Conservation (phyloP, 2,797 vertebrate species). For the Protonibea diacanthus region DNA sequence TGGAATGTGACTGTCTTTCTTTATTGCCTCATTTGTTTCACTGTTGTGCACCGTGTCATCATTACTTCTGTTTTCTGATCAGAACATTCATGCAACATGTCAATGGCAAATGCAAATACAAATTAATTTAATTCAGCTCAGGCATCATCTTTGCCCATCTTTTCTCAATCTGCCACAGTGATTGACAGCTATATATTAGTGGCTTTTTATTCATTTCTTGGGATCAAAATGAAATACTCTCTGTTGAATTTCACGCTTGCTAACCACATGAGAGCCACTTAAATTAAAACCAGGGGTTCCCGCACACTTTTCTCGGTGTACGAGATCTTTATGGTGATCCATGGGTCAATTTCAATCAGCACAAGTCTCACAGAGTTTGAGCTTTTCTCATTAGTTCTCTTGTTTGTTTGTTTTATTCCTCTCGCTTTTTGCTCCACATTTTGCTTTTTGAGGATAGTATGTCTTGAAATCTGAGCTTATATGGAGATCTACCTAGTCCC, state of each 20-base stretch:
- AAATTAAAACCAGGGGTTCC: slow-evolving; percentile 68
- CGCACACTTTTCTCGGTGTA: slow-evolving; percentile 48
- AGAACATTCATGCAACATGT: slow-evolving; percentile 38
- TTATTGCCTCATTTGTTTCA: slow-evolving; percentile 42
- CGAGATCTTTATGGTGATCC: slow-evolving; percentile 67
- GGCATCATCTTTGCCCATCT: slow-evolving; percentile 36
- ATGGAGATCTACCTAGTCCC: slow-evolving; percentile 13
- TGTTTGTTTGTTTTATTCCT: slow-evolving; percentile 1
- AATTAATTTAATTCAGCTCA: slow-evolving; percentile 53
- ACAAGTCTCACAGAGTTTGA: slow-evolving; percentile 44
- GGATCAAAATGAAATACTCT: slow-evolving; percentile 64
- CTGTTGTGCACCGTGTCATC: slow-evolving; percentile 43
- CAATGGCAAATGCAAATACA: slow-evolving; percentile 67
- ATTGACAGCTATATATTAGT: slow-evolving; percentile 65
- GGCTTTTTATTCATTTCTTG: slow-evolving; percentile 51
- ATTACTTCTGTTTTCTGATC: slow-evolving; percentile 46
- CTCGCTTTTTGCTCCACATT: slow-evolving; percentile 1
- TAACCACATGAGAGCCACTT: slow-evolving; percentile 69
- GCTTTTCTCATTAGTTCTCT: slow-evolving; percentile 45
- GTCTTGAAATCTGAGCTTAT: slow-evolving; percentile 39
- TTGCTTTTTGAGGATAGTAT: not conserved
- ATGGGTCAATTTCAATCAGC: slow-evolving; percentile 76
- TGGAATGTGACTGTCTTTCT: slow-evolving; percentile 8
- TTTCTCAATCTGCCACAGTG: slow-evolving; percentile 48
- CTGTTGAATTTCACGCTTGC: slow-evolving; percentile 54